phyloP scores from a whole-genome alignment of 2,888 invertebrate species.

The Microctonus aethiopoides region DNA sequence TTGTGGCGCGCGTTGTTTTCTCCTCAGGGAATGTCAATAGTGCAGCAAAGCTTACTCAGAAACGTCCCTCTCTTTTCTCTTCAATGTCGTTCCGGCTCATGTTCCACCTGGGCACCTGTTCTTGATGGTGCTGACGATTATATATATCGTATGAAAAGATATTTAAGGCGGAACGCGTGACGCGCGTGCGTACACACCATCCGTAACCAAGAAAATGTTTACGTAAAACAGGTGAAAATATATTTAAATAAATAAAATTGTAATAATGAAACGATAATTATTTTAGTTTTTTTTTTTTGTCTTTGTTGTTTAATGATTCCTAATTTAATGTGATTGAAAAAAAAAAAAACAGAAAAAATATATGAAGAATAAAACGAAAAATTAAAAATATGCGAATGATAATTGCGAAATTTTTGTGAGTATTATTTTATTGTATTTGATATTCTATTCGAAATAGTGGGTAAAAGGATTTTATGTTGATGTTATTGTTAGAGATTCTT shows the following conservation, averaged over 20 bases:
- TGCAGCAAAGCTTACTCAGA: slow-evolving; percentile 21
- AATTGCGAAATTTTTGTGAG: neutral
- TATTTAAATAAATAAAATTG: neutral
- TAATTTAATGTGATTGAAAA: too few species aligned
- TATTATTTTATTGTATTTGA: neutral
- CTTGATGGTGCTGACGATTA: slow-evolving; percentile 4
- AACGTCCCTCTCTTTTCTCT: slow-evolving; percentile 5
- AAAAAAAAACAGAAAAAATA: too few species aligned
- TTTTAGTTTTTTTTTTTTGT: too few species aligned
- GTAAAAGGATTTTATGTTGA: neutral
- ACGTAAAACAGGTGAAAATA: neutral
- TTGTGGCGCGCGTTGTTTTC: slow-evolving; percentile 32
- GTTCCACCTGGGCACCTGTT: slow-evolving; percentile 27
- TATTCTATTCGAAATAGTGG: neutral
- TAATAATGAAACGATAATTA: too few species aligned
- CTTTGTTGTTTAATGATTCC: too few species aligned
- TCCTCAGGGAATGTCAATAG: slow-evolving; percentile 37
- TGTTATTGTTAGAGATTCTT: neutral
- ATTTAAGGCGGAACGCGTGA: slow-evolving; percentile 5
- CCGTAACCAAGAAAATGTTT: neutral
- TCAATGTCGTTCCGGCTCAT: slow-evolving; percentile 13
- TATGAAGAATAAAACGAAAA: too few species aligned
- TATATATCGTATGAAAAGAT: slow-evolving; percentile 1
- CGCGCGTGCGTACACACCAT: neutral
- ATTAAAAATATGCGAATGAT: too few species aligned